Evolutionary conservation across 2,797 vertebrate genomes (phyloP).

Genomic region (Carapus acus): DNA sequence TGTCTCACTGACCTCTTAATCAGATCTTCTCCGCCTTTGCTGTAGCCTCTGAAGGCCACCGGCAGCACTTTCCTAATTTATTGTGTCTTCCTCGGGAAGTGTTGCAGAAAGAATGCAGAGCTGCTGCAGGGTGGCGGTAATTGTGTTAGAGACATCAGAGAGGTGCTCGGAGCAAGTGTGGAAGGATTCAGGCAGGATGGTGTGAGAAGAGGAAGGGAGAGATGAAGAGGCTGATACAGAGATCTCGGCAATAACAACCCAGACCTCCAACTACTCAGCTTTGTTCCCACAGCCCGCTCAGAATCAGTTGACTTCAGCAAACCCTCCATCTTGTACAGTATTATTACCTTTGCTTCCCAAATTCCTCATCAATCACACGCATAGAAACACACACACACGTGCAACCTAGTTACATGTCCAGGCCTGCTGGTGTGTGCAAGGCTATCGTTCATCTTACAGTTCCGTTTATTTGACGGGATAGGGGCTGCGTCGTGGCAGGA

Average conservation of each 20-base stretch:
- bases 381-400: constrained; percentile 2
- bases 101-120: not conserved
- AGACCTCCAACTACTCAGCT: too few relatives aligned
- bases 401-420: constrained; percentile 22
- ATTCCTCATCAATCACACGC: not conserved
- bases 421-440: constrained; percentile 26
- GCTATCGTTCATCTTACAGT: constrained; percentile 22
- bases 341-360: not conserved
- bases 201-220: not conserved
- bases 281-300: too few relatives aligned
- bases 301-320: too few relatives aligned
- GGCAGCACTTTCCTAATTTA: constrained; percentile 18
- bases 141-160: not conserved
- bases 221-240: not conserved
- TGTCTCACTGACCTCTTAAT: constrained; percentile 11
- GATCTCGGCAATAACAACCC: not conserved
- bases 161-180: not conserved
- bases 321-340: not conserved
- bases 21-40: not conserved
- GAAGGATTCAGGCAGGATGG: constrained; percentile 8
- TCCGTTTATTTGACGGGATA: constrained; percentile 30
- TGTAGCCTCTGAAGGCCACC: constrained; percentile 18
- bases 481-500: constrained; percentile 13
- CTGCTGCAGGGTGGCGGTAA: not conserved
- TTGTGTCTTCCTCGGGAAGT: constrained; percentile 2